phyloP scores from a whole-genome alignment of 1,140 invertebrate genomes.

The Dendrolimus punctatus region DNA sequence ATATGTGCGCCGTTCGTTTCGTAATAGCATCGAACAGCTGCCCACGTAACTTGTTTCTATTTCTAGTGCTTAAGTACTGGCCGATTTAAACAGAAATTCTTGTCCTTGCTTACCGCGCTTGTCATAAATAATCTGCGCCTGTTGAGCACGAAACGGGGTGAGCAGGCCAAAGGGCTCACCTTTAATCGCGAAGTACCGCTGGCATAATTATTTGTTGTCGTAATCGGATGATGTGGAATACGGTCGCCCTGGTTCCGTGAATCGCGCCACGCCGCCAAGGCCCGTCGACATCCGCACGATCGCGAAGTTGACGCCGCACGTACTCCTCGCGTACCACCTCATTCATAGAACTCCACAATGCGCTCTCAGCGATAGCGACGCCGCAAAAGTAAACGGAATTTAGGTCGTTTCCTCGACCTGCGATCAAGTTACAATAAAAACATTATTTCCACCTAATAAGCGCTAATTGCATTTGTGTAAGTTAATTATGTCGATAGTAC shows the following conservation, averaged over 20 bases:
- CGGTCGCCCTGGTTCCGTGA: conserved; percentile 37
- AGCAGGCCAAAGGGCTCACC: conserved; percentile 17
- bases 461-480: no score
- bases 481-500: conserved; percentile 12
- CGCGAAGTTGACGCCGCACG: conserved; percentile 26
- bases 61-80: conserved; percentile 29
- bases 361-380: conserved; percentile 15
- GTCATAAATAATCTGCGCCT: conserved; percentile 13
- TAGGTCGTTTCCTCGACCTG: conserved; percentile 29
- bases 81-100: conserved; percentile 46
- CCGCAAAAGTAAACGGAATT: conserved; percentile 34
- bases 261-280: conserved; percentile 35
- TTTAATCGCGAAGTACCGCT: conserved; percentile 45
- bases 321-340: conserved; percentile 20
- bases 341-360: conserved; percentile 47
- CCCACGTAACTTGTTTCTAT: conserved; percentile 56
- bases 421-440: conserved; percentile 23
- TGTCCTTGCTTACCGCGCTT: conserved; percentile 25
- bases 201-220: conserved; percentile 58
- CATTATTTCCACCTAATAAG: conserved; percentile 3
- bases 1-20: conserved; percentile 13
- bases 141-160: neutral
- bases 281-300: conserved; percentile 36
- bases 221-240: conserved; percentile 42
- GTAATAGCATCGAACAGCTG: conserved; percentile 43